Conservation (phyloP, 2,113 vertebrate genomes). For the Tragelaphus scriptus region DNA sequence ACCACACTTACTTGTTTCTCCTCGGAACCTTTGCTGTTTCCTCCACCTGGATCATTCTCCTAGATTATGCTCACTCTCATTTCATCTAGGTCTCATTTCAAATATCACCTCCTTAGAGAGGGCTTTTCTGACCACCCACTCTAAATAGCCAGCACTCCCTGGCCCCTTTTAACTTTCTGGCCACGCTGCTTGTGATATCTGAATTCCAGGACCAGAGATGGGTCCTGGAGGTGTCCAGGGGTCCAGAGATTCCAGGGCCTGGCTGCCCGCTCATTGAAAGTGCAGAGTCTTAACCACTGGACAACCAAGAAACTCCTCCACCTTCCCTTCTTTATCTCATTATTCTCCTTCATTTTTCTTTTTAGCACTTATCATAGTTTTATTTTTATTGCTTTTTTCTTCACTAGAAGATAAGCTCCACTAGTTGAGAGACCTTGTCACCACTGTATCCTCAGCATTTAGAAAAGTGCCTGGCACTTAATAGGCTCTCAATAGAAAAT, state of each 20-base stretch:
- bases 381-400: background rate
- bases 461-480: background rate
- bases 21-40: background rate
- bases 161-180: background rate
- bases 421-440: background rate
- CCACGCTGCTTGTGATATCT: background rate
- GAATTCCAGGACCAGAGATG: background rate
- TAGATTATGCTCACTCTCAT: background rate
- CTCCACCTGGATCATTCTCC: background rate
- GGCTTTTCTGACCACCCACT: background rate
- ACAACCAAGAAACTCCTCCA: background rate
- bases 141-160: background rate
- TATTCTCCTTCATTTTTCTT: slow-evolving; percentile 15
- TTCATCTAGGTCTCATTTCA: slow-evolving; percentile 7
- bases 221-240: background rate
- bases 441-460: background rate
- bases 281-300: background rate
- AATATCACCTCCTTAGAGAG: background rate
- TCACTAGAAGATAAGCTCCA: background rate
- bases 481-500: background rate
- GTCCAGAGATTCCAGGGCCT: background rate
- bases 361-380: background rate
- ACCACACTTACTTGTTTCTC: background rate
- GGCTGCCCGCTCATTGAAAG: background rate
- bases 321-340: background rate